Evolutionary conservation across 2,888 invertebrate species (phyloP).

Genomic region (Polydrusus pterygomalis): DNA sequence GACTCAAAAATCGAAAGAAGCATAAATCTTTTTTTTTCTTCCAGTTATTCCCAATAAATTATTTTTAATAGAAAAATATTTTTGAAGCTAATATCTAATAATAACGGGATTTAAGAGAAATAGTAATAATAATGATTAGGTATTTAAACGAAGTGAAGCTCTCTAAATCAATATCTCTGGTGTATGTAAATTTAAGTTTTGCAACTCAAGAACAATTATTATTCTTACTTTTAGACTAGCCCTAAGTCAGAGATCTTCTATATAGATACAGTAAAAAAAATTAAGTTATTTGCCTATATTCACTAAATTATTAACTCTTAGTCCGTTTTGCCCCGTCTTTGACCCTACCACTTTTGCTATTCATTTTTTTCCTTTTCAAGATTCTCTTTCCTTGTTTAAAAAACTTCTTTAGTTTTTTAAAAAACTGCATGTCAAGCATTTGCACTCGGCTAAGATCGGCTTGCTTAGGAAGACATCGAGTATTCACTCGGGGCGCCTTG

Average conservation of each 20-base stretch:
- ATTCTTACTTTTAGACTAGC: neutral
- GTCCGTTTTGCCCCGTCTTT: conserved; percentile 18
- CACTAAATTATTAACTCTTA: conserved; percentile 29
- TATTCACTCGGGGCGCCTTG: conserved; percentile 68
- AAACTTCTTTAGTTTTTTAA: conserved; percentile 76
- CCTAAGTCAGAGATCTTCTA: conserved; percentile 25
- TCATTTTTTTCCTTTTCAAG: conserved; percentile 49
- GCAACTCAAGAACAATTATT: conserved; percentile 9
- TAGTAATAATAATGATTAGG: neutral
- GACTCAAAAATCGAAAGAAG: too few relatives aligned
- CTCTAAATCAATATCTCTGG: too few relatives aligned
- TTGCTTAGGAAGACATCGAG: conserved; percentile 54
- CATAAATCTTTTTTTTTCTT: too few relatives aligned
- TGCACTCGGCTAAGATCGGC: conserved; percentile 75
- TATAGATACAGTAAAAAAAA: conserved; percentile 35
- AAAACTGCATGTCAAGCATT: conserved; percentile 78
- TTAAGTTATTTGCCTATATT: conserved; percentile 16
- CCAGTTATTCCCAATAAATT: too few relatives aligned
- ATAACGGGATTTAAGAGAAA: too few relatives aligned
- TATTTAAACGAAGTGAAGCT: neutral
- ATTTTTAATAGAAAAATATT: too few relatives aligned
- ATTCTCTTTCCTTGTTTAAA: conserved; percentile 72
- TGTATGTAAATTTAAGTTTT: too few relatives aligned
- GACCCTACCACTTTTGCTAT: conserved; percentile 27
- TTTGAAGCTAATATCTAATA: too few relatives aligned